Evolutionary conservation across 1,140 invertebrate genomes (phyloP).

Genomic region (Solen grandis): DNA sequence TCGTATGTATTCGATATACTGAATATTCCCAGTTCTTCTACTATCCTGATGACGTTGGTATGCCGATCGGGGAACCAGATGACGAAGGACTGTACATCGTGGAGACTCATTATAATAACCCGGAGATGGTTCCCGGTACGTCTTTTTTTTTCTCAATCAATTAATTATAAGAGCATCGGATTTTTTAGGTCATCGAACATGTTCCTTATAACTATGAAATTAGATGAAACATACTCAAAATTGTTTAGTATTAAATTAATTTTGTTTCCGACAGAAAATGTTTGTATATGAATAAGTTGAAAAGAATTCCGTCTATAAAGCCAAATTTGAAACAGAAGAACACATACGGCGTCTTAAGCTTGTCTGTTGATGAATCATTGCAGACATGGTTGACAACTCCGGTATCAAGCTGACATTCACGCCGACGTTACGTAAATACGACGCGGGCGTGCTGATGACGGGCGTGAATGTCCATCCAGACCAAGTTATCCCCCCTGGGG

Average conservation of each 20-base stretch:
- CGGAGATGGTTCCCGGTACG: slow-evolving; percentile 1
- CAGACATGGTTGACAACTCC: slow-evolving; percentile 55
- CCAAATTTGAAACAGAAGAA: too few relatives aligned
- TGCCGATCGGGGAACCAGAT: background rate
- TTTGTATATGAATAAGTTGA: too few relatives aligned
- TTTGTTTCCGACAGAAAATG: too few relatives aligned
- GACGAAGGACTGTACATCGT: background rate
- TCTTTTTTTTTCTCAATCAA: background rate
- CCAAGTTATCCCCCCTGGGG: slow-evolving; percentile 47
- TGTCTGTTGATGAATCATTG: background rate
- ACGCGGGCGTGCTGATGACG: slow-evolving; percentile 43
- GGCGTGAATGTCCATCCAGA: slow-evolving; percentile 22
- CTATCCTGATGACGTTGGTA: background rate
- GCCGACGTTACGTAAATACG: slow-evolving; percentile 34
- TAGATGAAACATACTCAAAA: too few relatives aligned
- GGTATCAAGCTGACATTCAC: slow-evolving; percentile 50
- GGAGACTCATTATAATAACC: background rate
- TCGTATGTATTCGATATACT: too few relatives aligned
- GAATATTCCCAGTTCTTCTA: background rate
- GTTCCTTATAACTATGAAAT: too few relatives aligned
- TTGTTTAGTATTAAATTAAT: too few relatives aligned
- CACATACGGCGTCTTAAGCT: too few relatives aligned
- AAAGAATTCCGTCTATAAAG: too few relatives aligned
- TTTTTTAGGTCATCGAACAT: too few relatives aligned
- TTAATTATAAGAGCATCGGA: too few relatives aligned